Evolutionary conservation across 2,888 invertebrate genomes (phyloP).

Genomic region (Drosophila anomalipes): DNA sequence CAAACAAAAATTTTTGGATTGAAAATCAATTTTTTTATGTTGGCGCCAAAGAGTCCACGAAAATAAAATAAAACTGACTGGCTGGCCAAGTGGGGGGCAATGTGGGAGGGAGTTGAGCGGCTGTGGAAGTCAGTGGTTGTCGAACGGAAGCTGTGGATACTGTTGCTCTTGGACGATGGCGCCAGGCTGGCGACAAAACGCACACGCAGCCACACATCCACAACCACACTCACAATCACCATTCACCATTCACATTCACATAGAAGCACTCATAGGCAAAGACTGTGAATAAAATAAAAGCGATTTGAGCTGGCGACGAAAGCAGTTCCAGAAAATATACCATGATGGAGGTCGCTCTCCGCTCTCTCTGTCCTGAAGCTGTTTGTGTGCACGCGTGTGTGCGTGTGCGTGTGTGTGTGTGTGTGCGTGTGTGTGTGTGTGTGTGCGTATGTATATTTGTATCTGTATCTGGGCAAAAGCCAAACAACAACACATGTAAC

Average conservation of each 20-base stretch:
- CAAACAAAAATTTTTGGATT: constrained; percentile 29
- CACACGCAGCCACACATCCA: constrained; percentile 42
- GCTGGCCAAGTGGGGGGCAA: neutral
- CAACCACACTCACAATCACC: constrained; percentile 21
- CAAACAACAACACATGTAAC: constrained; percentile 46
- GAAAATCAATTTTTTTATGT: constrained; percentile 74
- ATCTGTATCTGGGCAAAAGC: constrained; percentile 21
- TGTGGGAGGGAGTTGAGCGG: neutral
- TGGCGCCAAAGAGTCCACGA: constrained; percentile 74
- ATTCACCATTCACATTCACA: constrained; percentile 3
- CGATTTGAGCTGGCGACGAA: constrained; percentile 53
- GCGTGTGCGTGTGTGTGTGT: neutral
- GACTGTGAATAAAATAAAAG: constrained; percentile 36
- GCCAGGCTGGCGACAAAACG: constrained; percentile 60
- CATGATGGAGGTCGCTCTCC: constrained; percentile 13
- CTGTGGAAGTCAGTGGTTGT: constrained; percentile 1
- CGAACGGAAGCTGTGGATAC: constrained; percentile 50
- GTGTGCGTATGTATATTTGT: constrained; percentile 20
- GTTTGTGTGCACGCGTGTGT: neutral
- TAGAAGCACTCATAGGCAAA: constrained; percentile 50
- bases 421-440: neutral
- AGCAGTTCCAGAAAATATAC: constrained; percentile 41
- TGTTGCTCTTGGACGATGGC: constrained; percentile 60
- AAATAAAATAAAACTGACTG: constrained; percentile 63
- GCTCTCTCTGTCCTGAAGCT: neutral